Conservation (phyloP, 2,888 invertebrate genomes). For the Apoda limacodes region DNA sequence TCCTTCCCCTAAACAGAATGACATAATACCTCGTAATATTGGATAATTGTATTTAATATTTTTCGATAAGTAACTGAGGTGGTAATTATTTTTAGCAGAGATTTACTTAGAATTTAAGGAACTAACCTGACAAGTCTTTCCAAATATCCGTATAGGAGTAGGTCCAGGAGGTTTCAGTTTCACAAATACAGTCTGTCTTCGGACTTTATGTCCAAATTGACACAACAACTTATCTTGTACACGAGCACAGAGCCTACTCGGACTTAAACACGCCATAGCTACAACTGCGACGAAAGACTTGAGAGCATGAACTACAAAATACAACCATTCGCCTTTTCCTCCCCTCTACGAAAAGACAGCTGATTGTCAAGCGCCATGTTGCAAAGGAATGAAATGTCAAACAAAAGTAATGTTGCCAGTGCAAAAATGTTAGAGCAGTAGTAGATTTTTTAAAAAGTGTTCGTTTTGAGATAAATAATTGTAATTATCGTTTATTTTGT, state of each 20-base stretch:
- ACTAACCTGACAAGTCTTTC: conserved; percentile 64
- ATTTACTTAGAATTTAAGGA: too few species aligned
- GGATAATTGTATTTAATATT: too few species aligned
- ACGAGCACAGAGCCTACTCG: conserved; percentile 85
- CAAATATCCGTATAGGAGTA: conserved; percentile 66
- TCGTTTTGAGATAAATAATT: too few species aligned
- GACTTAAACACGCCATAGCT: conserved; percentile 87
- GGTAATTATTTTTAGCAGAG: too few species aligned
- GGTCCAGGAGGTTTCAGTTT: conserved; percentile 76
- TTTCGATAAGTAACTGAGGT: too few species aligned
- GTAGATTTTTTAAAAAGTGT: not conserved
- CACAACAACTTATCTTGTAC: conserved; percentile 83
- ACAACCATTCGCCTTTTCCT: conserved; percentile 58
- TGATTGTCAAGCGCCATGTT: conserved; percentile 59
- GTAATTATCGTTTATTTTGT: too few species aligned
- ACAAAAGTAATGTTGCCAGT: not conserved
- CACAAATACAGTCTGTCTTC: conserved; percentile 77
- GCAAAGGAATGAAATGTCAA: conserved; percentile 25
- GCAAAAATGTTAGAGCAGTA: not conserved
- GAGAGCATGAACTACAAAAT: conserved; percentile 66
- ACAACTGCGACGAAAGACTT: conserved; percentile 77
- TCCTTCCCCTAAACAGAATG: too few species aligned
- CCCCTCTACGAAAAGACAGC: conserved; percentile 49
- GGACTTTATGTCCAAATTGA: conserved; percentile 79
- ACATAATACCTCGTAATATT: too few species aligned